Percentiles rank a stretch among this genome's conserved stretches.
phyloP scores from a whole-genome alignment of 1,140 invertebrate species.

The Drosophila prosaltans region DNA sequence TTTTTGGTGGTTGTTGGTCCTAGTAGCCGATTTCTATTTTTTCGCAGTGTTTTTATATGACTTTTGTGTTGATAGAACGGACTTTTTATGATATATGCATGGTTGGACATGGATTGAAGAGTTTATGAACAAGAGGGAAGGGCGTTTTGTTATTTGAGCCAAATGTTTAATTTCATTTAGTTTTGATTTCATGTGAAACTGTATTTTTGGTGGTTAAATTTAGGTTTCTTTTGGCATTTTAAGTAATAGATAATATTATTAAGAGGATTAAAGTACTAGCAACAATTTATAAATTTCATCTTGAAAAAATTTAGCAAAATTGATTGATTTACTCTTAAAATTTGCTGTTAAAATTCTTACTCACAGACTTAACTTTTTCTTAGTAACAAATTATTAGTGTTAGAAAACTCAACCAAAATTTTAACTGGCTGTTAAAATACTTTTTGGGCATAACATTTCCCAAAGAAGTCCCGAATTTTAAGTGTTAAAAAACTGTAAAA shows the following conservation, averaged over 20 bases:
- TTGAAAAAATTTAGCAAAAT: too few species aligned
- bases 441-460: too few species aligned
- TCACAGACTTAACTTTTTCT: too few species aligned
- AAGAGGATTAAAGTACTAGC: not conserved
- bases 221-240: not conserved
- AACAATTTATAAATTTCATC: too few species aligned
- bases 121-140: constrained; percentile 8
- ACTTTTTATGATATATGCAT: constrained; percentile 32
- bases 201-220: not conserved
- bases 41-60: constrained; percentile 23
- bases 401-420: too few species aligned
- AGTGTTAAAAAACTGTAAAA: too few species aligned
- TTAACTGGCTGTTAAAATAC: too few species aligned
- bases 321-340: too few species aligned
- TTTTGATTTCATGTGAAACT: not conserved
- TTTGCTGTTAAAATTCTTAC: too few species aligned
- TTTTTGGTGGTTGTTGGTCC: constrained; percentile 14
- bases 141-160: constrained; percentile 48
- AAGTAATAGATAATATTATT: not conserved
- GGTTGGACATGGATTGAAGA: constrained; percentile 31
- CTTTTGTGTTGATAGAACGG: constrained; percentile 41
- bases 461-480: too few species aligned
- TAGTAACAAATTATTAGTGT: too few species aligned
- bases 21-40: constrained; percentile 2
- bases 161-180: constrained; percentile 17